Evolutionary conservation across 1,140 invertebrate species (phyloP), one percentile per base, ranked within the genome.

Genomic region (Rhopalosiphum maidis): DNA sequence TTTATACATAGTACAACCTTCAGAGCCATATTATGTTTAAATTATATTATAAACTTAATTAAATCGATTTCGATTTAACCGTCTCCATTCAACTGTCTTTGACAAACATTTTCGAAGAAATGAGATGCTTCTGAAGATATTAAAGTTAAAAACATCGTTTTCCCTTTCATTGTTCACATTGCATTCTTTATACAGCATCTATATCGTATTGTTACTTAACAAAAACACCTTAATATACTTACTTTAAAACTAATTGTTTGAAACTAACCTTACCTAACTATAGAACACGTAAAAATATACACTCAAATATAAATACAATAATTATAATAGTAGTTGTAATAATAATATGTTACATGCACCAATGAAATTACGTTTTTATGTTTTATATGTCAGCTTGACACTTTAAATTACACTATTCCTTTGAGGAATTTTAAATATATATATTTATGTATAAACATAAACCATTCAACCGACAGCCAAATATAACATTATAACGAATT

Each of bases 41-140:
- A 90, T 60, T 41, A 41, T 90, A 90, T 15, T 90, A 90, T 15
- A 30, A 60, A 23, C 54, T 60, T 90, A 90, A 90, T 90, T 68
- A 90, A 90, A 90, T 60, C 6, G 25, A 90, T 68, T 68, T 68
- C 30, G 23, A 68, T 68, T 68, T 43, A 43, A 90, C 11, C 30
- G 15, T 68, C 43, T 68, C 25, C 37, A 68, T 90, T 90, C 41
- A 68, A 90, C 25, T n/a, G 37, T 68, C 23, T 68, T 60, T 90
- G 37, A 90, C 37, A 60, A 90, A 90, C 54, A 30, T 90, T 60
- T 60, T 54, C 9, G 23, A 90, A 68, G 37, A 68, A 90, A 90
- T 60, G 2, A 55, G n/a, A 90, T 23, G 9, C 37, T 43, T 15
- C 51, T 90, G 15, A 68, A 68, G 37, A 68, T 43, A 90, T 90